phyloP scores from a whole-genome alignment of 2,113 vertebrate species.

The Odontophorus gujanensis region DNA sequence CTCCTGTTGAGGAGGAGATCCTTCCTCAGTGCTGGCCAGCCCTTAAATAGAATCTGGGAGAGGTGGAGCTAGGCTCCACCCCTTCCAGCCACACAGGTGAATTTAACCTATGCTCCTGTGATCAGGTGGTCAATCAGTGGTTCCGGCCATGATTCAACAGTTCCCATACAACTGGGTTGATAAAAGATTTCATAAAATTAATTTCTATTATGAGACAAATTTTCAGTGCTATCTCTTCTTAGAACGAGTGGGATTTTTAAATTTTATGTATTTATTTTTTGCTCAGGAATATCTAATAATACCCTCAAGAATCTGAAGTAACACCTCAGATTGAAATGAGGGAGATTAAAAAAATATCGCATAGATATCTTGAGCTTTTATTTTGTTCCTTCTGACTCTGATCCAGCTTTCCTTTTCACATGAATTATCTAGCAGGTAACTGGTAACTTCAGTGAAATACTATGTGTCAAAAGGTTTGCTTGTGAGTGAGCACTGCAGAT shows the following conservation, averaged over 20 bases:
- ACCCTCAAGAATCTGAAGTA: neutral
- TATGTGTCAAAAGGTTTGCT: neutral
- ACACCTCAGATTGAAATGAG: neutral
- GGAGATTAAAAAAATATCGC: neutral
- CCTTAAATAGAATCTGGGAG: too few species aligned
- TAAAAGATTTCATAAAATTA: neutral
- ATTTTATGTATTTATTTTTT: neutral
- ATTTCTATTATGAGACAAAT: neutral
- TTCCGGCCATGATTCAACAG: too few species aligned
- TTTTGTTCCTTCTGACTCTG: neutral
- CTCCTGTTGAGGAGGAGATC: too few species aligned
- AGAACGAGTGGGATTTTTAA: neutral
- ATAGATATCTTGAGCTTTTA: neutral
- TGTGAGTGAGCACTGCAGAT: neutral
- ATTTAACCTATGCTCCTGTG: too few species aligned
- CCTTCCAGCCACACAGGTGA: too few species aligned
- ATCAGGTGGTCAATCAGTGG: too few species aligned
- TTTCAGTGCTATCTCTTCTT: neutral
- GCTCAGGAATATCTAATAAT: neutral
- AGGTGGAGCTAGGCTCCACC: too few species aligned
- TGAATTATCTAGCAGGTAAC: neutral
- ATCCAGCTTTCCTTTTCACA: neutral
- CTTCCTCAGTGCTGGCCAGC: too few species aligned
- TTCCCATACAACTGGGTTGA: neutral
- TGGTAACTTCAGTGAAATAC: neutral